Evolutionary conservation across 2,888 invertebrate genomes (phyloP).

Genomic region (Masnerella sp.): DNA sequence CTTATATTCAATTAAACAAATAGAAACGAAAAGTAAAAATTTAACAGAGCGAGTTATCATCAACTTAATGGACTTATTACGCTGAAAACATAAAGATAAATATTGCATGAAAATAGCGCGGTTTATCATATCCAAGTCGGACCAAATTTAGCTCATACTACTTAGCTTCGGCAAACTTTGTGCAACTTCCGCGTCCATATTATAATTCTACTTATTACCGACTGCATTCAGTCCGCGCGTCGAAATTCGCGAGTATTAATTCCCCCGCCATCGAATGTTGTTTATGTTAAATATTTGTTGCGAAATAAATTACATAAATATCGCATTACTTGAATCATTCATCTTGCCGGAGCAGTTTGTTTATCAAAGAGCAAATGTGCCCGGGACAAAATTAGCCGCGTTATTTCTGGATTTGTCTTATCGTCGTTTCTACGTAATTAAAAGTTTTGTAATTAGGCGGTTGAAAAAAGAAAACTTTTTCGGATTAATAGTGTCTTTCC

Average conservation of each 20-base stretch:
- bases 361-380: too few species aligned
- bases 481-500: too few species aligned
- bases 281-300: conserved; percentile 28
- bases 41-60: conserved; percentile 10
- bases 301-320: too few species aligned
- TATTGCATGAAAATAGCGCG: conserved; percentile 20
- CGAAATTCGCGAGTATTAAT: conserved; percentile 6
- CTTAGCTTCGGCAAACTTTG: conserved; percentile 37
- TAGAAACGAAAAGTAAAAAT: not conserved
- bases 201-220: conserved; percentile 42
- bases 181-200: conserved; percentile 23
- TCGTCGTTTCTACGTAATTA: too few species aligned
- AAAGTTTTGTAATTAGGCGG: too few species aligned
- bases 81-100: conserved; percentile 31
- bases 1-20: not conserved
- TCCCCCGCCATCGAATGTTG: conserved; percentile 18
- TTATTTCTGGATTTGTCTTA: too few species aligned
- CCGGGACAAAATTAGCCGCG: too few species aligned
- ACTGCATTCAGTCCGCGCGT: conserved; percentile 18
- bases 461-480: too few species aligned
- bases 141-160: conserved; percentile 45
- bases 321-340: too few species aligned
- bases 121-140: conserved; percentile 33
- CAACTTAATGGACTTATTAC: conserved; percentile 10
- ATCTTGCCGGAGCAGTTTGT: too few species aligned